A percentile compares a stretch with the other conserved stretches of the same genome.
Conservation (phyloP, 2,888 invertebrate genomes). For the Pteria penguin region DNA sequence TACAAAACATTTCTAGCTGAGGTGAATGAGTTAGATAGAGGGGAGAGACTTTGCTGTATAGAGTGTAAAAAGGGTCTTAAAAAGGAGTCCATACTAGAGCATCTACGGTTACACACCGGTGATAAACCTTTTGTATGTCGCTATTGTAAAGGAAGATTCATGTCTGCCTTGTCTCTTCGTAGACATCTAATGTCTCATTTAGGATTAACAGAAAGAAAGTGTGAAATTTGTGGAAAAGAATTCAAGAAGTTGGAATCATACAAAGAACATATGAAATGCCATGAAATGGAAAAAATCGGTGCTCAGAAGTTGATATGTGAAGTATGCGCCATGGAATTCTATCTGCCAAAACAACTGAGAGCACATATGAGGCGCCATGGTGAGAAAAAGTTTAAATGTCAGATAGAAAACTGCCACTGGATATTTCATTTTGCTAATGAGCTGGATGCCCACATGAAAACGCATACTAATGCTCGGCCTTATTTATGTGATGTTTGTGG, state of each 20-base stretch:
- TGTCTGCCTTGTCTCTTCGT: slow-evolving; percentile 65
- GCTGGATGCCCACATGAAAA: slow-evolving; percentile 90
- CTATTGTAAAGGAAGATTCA: slow-evolving; percentile 68
- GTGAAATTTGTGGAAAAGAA: slow-evolving; percentile 70
- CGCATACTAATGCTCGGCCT: slow-evolving; percentile 89
- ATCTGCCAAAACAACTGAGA: slow-evolving; percentile 77
- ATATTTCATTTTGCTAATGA: slow-evolving; percentile 92
- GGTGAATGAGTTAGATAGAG: slow-evolving; percentile 53
- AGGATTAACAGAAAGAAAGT: slow-evolving; percentile 65
- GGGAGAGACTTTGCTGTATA: slow-evolving; percentile 64
- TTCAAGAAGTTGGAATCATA: slow-evolving; percentile 64
- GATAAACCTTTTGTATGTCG: slow-evolving; percentile 71
- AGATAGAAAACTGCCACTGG: slow-evolving; percentile 91
- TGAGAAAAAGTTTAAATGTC: slow-evolving; percentile 84
- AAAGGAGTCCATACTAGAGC: slow-evolving; percentile 69
- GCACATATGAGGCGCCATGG: slow-evolving; percentile 88
- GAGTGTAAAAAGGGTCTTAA: slow-evolving; percentile 68
- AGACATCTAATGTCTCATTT: slow-evolving; percentile 73
- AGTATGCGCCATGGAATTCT: slow-evolving; percentile 91
- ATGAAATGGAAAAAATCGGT: slow-evolving; percentile 59
- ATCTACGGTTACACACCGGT: slow-evolving; percentile 71
- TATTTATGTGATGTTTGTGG: slow-evolving; percentile 92
- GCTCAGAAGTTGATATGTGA: slow-evolving; percentile 90
- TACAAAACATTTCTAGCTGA: slow-evolving; percentile 56
- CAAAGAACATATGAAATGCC: slow-evolving; percentile 63